Base-by-base conservation (phyloP, 1,140 invertebrate species). In the Leptopilina boulardi region DNA sequence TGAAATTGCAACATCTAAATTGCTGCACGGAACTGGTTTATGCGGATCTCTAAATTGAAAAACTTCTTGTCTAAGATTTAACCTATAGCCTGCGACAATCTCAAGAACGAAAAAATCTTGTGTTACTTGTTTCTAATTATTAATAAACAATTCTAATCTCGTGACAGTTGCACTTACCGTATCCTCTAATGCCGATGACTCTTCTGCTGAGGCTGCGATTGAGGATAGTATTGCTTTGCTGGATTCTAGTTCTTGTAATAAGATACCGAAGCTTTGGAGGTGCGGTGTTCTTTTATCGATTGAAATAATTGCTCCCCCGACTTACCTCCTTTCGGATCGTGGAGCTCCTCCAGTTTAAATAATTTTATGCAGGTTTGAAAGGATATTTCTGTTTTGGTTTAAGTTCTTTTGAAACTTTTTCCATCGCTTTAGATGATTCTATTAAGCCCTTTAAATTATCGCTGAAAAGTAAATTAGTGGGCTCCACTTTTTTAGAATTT, bases 381-480 rank as follows among this genome's bases (percentile, higher is more conserved):
- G 71, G 3, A 19, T 11, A 10, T 41, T 44, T 3, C n/a, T 5
- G 3, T n/a, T 34, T 72, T 15, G 30, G 71, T 30, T 72, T 72
- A 4, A 72, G 3, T 9, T 72, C 71, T 30, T 72, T 72, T 3
- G 71, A 38, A 21, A 44, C 34, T 38, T 72, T 72, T 19, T 72
- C 41, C 71, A 72, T 13, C 2, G 71, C 71, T 18, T 9, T 72
- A 8, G 71, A 26, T 11, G 18, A 3, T 38, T 72, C 71, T 15
- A 72, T 72, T n/a, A 72, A 3, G 6, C 3, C 71, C 30, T 72
- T 72, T 38, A 72, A 44, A 44, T 72, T 44, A 41, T 72, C 71
- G 11, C 71, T 30, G n/a, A 72, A 72, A 38, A 72, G 23, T 19
- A 10, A 41, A 13, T 10, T 8, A 18, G 71, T 72, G 9, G 71